These are phyloP conservation scores for Sylvicola fuscatus DNA, from an alignment of 2,888 invertebrate genomes.

Conservation along the genomic window DNA sequence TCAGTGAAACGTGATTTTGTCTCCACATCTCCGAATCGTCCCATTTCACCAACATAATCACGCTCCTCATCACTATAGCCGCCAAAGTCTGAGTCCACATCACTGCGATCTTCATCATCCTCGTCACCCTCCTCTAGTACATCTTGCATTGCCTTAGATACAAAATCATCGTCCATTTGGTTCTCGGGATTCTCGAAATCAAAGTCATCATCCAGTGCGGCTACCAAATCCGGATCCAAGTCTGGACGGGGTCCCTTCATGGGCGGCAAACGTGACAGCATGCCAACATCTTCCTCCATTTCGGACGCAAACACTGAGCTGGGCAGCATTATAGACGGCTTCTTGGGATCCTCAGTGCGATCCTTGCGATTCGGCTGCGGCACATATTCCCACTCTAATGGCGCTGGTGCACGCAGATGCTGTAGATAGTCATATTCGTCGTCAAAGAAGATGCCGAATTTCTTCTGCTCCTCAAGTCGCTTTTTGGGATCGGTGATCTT, in stretches of 20 bases:
- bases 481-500: constrained; percentile 23
- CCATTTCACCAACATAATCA: constrained; percentile 25
- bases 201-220: constrained; percentile 85
- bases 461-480: constrained; percentile 47
- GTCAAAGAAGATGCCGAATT: constrained; percentile 83
- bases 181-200: constrained; percentile 67
- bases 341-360: background rate
- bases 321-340: constrained; percentile 32
- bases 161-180: constrained; percentile 80
- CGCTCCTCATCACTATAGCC: constrained; percentile 16
- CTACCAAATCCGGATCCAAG: constrained; percentile 81
- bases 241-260: constrained; percentile 37
- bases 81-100: constrained; percentile 7
- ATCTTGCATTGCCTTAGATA: constrained; percentile 40
- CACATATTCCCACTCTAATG: constrained; percentile 23
- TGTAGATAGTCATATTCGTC: constrained; percentile 92
- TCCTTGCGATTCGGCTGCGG: constrained; percentile 17
- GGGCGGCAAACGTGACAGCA: constrained; percentile 23
- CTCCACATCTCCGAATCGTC: constrained; percentile 36
- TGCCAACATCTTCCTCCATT: constrained; percentile 64
- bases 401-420: constrained; percentile 38
- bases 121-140: constrained; percentile 10
- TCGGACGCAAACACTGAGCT: constrained; percentile 77
- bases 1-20: constrained; percentile 77
- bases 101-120: constrained; percentile 10